phyloP scores from a whole-genome alignment of 1,140 invertebrate genomes.

The Trichomalopsis sarcophagae region DNA sequence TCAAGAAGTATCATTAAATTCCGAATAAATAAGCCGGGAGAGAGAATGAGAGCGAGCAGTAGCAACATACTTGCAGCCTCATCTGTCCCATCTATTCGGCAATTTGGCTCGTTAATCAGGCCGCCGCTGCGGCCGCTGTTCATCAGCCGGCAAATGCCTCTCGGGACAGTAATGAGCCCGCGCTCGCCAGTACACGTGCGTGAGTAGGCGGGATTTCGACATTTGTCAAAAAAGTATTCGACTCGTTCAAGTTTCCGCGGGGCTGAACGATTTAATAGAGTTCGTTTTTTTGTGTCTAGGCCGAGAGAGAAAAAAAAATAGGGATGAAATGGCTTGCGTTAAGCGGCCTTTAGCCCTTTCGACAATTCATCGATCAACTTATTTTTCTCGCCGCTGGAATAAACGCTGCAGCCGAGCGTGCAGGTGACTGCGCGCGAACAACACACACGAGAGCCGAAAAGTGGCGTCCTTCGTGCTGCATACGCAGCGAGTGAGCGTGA shows the following conservation, averaged over 20 bases:
- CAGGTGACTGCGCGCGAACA: neutral
- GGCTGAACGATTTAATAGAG: no score
- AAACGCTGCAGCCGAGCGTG: neutral
- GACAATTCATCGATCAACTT: conserved; percentile 45
- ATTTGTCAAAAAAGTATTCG: conserved; percentile 24
- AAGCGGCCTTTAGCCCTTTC: conserved; percentile 16
- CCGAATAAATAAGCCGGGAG: neutral
- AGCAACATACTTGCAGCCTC: neutral
- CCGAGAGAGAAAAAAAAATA: neutral
- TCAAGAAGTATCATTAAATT: neutral
- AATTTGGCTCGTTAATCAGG: conserved; percentile 47
- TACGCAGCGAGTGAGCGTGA: neutral
- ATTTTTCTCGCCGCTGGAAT: conserved; percentile 38
- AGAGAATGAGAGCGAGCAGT: neutral
- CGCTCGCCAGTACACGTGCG: no score
- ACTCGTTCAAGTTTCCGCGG: neutral
- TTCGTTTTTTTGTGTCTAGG: no score
- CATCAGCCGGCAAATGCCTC: conserved; percentile 21
- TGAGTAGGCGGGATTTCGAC: neutral
- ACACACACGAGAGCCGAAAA: neutral
- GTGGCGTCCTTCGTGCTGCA: neutral
- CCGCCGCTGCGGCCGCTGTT: neutral
- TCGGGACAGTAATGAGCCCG: neutral
- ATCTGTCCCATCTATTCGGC: conserved; percentile 27
- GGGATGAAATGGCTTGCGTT: conserved; percentile 18